phyloP scores from a whole-genome alignment of 2,797 vertebrate species.

The Numenius phaeopus region DNA sequence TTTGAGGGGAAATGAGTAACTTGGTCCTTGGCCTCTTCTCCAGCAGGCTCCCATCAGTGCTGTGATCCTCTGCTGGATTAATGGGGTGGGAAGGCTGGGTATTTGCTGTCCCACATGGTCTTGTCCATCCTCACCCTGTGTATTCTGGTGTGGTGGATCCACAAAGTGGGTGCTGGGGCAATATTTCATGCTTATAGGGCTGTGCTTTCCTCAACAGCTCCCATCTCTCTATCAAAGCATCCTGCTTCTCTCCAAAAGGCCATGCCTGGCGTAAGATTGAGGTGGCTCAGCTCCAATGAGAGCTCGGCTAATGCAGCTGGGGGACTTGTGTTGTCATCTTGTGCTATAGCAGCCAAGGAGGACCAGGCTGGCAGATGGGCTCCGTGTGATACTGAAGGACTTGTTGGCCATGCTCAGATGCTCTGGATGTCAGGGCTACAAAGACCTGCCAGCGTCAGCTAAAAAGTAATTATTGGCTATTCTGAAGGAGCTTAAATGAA shows the following conservation, averaged over 20 bases:
- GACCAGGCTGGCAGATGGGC: not conserved
- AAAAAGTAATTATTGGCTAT: not conserved
- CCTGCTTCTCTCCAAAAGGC: not conserved
- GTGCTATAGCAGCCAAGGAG: not conserved
- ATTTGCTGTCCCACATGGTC: not conserved
- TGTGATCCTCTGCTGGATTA: not conserved
- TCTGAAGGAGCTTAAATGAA: not conserved
- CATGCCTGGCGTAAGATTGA: not conserved
- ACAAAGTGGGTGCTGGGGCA: not conserved
- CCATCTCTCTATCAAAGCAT: not conserved
- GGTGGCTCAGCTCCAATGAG: not conserved
- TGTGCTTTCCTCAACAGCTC: not conserved
- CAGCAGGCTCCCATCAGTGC: not conserved
- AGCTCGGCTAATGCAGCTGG: not conserved
- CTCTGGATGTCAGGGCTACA: not conserved
- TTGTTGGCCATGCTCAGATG: not conserved
- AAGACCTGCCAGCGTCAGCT: not conserved
- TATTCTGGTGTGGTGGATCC: not conserved
- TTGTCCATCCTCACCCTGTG: not conserved
- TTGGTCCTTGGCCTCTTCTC: not conserved
- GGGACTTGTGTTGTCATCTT: not conserved
- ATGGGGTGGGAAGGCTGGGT: too few species aligned
- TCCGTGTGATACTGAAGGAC: not conserved
- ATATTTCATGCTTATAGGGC: not conserved
- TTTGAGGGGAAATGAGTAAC: not conserved